phyloP scores from a whole-genome alignment of 35 echinoderm and acorn worm species.

The Heliocidaris erythrogramma region DNA sequence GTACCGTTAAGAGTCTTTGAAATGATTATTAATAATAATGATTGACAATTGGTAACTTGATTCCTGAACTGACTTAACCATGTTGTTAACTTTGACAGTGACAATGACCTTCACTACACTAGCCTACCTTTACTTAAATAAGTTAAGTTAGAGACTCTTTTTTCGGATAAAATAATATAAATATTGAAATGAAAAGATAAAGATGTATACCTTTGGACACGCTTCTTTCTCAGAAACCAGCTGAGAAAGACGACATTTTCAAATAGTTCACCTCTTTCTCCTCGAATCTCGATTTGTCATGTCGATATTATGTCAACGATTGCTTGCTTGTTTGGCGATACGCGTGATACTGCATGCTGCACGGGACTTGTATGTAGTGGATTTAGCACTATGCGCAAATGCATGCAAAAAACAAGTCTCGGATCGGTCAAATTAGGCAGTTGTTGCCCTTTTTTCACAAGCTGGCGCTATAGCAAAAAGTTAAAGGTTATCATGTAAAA shows the following conservation, averaged over 20 bases:
- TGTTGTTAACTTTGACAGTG: too few species aligned
- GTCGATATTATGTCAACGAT: background rate
- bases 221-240: conserved; percentile 40
- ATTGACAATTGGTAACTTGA: too few species aligned
- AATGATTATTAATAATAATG: too few species aligned
- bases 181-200: background rate
- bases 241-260: conserved; percentile 28
- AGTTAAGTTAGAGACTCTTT: background rate
- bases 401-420: background rate
- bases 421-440: conserved; percentile 4
- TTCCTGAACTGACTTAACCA: too few species aligned
- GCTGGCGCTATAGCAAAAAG: conserved; percentile 10
- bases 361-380: too few species aligned
- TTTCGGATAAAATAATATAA: background rate
- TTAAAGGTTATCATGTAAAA: background rate
- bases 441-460: background rate
- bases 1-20: too few species aligned
- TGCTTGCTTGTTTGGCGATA: too few species aligned
- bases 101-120: too few species aligned
- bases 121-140: too few species aligned
- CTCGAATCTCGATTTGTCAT: background rate
- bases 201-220: background rate
- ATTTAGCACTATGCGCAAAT: background rate
- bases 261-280: background rate
- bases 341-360: too few species aligned